Percentiles rank a stretch among this genome's conserved stretches.
Evolutionary conservation across 2,888 invertebrate genomes (phyloP).

Genomic region (Gari tellinella): DNA sequence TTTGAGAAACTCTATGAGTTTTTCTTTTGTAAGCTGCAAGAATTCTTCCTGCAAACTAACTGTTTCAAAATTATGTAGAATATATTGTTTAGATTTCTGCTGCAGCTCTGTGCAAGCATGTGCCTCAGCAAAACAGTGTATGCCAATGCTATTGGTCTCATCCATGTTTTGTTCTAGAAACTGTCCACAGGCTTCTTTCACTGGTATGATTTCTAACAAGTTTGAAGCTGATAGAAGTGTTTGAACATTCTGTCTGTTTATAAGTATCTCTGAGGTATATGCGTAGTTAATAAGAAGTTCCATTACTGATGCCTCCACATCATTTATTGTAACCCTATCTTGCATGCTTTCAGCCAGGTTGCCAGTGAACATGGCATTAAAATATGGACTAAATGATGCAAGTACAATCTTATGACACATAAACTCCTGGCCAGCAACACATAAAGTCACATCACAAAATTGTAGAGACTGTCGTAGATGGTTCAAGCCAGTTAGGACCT

Average conservation of each 20-base stretch:
- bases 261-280: slow-evolving; percentile 95
- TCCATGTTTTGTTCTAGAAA: slow-evolving; percentile 96
- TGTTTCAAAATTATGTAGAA: slow-evolving; percentile 81
- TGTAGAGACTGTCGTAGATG: slow-evolving; percentile 95
- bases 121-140: slow-evolving; percentile 96
- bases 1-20: slow-evolving; percentile 92
- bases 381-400: slow-evolving; percentile 95
- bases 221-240: slow-evolving; percentile 95
- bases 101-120: slow-evolving; percentile 94
- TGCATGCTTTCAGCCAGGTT: slow-evolving; percentile 95
- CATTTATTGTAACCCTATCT: slow-evolving; percentile 86
- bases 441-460: slow-evolving; percentile 90
- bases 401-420: slow-evolving; percentile 95
- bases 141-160: slow-evolving; percentile 96
- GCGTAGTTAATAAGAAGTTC: slow-evolving; percentile 94
- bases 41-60: slow-evolving; percentile 97
- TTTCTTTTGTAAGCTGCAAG: slow-evolving; percentile 91
- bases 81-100: slow-evolving; percentile 81
- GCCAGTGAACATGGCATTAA: slow-evolving; percentile 98
- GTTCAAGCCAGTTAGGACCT: slow-evolving; percentile 86
- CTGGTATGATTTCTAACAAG: slow-evolving; percentile 91
- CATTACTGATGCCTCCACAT: slow-evolving; percentile 90
- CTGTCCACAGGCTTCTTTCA: slow-evolving; percentile 91
- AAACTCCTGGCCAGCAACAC: slow-evolving; percentile 93
- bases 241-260: slow-evolving; percentile 96